phyloP scores from a whole-genome alignment of 2,888 invertebrate species.

The Diachrysia chrysitis region DNA sequence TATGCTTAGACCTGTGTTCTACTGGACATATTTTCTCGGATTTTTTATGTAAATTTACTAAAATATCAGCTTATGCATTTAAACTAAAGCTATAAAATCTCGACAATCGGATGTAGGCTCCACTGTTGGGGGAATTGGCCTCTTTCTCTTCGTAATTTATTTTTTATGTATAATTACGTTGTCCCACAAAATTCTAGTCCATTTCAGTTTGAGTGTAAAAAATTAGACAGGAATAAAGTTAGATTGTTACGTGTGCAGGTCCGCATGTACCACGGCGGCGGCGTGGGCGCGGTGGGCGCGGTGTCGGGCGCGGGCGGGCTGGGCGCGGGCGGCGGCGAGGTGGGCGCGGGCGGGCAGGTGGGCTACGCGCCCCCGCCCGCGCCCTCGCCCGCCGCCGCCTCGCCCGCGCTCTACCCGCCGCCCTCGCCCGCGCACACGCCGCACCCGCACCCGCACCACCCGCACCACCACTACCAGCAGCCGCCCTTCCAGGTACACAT shows the following conservation, averaged over 20 bases:
- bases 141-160: no score
- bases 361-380: conserved; percentile 80
- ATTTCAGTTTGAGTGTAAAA: no score
- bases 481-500: conserved; percentile 81
- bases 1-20: no score
- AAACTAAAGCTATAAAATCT: no score
- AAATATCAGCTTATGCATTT: no score
- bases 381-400: conserved; percentile 82
- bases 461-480: conserved; percentile 82
- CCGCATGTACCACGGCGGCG: conserved; percentile 90
- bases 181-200: no score
- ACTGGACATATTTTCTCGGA: no score
- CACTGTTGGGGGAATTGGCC: no score
- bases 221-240: no score
- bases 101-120: no score
- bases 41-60: no score
- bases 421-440: conserved; percentile 87
- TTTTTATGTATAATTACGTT: no score
- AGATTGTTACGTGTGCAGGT: conserved; percentile 88
- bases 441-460: conserved; percentile 77
- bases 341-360: conserved; percentile 70
- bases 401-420: conserved; percentile 85
- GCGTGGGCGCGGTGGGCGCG: conserved; percentile 56
- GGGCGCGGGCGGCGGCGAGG: conserved; percentile 52
- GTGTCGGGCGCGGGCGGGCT: conserved; percentile 72